phyloP scores from a whole-genome alignment of 2,888 invertebrate genomes.

The Lepidochitona cinerea region DNA sequence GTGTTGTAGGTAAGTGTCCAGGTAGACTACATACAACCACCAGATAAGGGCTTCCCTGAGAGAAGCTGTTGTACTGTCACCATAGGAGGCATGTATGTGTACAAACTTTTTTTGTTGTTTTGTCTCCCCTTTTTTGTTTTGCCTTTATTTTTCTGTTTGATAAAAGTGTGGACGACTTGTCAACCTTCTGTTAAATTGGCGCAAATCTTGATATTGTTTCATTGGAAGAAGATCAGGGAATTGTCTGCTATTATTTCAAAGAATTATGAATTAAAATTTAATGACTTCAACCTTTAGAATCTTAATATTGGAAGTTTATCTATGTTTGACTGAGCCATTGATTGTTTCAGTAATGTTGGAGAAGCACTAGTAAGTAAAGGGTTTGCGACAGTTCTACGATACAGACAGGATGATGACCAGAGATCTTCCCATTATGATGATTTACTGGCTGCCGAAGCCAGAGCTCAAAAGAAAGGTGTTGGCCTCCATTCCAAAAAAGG shows the following conservation, averaged over 20 bases:
- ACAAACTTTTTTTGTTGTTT: neutral
- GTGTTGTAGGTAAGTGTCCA: slow-evolving; percentile 79
- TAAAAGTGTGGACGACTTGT: too few relatives aligned
- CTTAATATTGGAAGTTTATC: too few relatives aligned
- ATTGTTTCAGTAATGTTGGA: slow-evolving; percentile 85
- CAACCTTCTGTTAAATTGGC: too few relatives aligned
- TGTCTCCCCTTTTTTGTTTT: neutral
- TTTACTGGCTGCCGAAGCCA: slow-evolving; percentile 91
- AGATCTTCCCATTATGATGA: slow-evolving; percentile 94
- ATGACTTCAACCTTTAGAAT: too few relatives aligned
- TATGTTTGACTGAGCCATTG: neutral
- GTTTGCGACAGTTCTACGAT: slow-evolving; percentile 91
- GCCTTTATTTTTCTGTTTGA: too few relatives aligned
- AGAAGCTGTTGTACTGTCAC: slow-evolving; percentile 95
- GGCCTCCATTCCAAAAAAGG: slow-evolving; percentile 79
- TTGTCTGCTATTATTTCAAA: too few relatives aligned
- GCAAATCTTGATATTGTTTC: too few relatives aligned
- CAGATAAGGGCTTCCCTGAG: slow-evolving; percentile 88
- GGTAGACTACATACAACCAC: slow-evolving; percentile 97
- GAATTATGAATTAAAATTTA: too few relatives aligned
- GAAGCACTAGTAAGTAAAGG: slow-evolving; percentile 95
- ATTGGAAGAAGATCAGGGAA: too few relatives aligned
- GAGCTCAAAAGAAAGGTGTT: slow-evolving; percentile 84
- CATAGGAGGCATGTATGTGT: slow-evolving; percentile 82
- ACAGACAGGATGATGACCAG: slow-evolving; percentile 96